Conservation (phyloP, 1,140 invertebrate genomes). For the Drosophila suzukii region DNA sequence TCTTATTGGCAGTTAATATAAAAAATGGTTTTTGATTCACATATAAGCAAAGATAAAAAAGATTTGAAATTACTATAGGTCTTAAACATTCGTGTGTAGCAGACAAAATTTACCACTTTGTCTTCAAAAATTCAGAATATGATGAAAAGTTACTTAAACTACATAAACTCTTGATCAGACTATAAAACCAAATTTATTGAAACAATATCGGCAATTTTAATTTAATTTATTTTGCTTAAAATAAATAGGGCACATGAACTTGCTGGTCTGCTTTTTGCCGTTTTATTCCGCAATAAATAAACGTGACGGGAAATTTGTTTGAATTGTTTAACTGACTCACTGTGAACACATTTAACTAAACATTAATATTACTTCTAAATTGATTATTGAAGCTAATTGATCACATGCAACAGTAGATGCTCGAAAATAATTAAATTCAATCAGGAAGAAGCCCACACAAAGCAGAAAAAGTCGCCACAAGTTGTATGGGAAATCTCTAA, state of each 20-base stretch:
- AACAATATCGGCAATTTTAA: background rate
- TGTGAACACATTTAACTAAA: slow-evolving; percentile 3
- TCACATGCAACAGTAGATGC: background rate
- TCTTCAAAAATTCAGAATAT: background rate
- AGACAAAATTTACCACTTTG: background rate
- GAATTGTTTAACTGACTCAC: slow-evolving; percentile 5
- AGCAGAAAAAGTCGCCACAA: background rate
- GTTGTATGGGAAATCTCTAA: no score
- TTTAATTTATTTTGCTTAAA: no score
- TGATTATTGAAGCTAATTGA: slow-evolving; percentile 20
- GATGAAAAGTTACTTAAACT: background rate
- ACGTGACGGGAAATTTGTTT: slow-evolving; percentile 5
- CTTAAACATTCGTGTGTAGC: no score
- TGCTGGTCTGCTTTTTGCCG: slow-evolving; percentile 1
- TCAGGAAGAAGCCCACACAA: background rate
- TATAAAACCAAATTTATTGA: background rate
- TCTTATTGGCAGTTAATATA: no score
- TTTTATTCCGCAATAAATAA: slow-evolving; percentile 12
- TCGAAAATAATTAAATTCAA: slow-evolving; percentile 18
- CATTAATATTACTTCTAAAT: slow-evolving; percentile 10
- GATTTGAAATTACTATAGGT: no score
- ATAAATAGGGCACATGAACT: background rate
- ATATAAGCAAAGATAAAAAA: no score
- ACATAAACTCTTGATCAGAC: no score
- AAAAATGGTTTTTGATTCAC: no score